Evolutionary conservation across 2,888 invertebrate genomes (phyloP).

Genomic region (Achlya flavicornis): DNA sequence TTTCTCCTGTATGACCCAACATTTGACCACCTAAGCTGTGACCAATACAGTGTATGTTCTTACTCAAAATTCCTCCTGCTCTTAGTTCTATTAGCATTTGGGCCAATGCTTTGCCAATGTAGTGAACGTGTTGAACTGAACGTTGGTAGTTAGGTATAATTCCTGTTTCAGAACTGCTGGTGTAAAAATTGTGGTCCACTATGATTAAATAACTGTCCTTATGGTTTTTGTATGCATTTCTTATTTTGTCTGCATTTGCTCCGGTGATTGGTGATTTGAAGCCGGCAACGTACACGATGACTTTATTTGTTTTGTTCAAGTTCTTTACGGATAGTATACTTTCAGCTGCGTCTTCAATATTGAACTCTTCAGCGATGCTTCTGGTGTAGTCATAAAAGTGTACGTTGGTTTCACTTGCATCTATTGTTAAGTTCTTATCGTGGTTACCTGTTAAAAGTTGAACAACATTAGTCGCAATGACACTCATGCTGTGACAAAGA

Average conservation of each 20-base stretch:
- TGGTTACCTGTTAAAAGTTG: background rate
- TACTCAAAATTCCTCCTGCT: background rate
- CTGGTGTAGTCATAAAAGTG: slow-evolving; percentile 7
- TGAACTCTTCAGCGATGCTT: background rate
- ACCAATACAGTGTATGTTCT: slow-evolving; percentile 13
- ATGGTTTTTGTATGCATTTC: background rate
- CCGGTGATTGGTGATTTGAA: background rate
- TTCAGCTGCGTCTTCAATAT: slow-evolving; percentile 1
- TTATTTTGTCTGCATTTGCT: background rate
- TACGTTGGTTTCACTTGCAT: background rate
- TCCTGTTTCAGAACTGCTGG: background rate
- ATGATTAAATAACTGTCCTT: slow-evolving; percentile 4
- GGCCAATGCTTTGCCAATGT: slow-evolving; percentile 15
- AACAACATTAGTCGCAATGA: background rate
- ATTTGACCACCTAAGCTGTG: slow-evolving; percentile 15
- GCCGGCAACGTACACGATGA: background rate
- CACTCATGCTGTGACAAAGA: too few relatives aligned
- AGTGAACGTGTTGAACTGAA: slow-evolving; percentile 24
- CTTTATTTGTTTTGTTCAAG: background rate
- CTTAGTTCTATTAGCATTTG: slow-evolving; percentile 4
- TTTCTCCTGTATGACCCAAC: slow-evolving; percentile 17
- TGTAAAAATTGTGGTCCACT: slow-evolving; percentile 1
- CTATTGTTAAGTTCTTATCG: background rate
- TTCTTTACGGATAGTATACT: background rate
- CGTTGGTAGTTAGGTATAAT: slow-evolving; percentile 1